Conservation (phyloP, 2,113 vertebrate species). For the Tetrao urogallus region DNA sequence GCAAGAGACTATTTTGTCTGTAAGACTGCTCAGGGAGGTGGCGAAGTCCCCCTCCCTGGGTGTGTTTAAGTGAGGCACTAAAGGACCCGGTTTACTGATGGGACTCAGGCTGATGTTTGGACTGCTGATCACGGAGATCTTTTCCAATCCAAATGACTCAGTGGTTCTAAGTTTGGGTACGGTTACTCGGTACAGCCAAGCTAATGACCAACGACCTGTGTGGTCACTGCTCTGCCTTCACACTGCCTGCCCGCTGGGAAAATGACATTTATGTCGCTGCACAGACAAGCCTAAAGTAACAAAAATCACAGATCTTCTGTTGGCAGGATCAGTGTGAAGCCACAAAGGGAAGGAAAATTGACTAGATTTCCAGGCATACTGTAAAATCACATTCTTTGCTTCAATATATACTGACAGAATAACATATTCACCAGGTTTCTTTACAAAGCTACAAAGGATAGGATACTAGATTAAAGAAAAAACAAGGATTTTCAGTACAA, state of each 20-base stretch:
- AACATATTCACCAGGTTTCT: fast-evolving
- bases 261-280: not conserved
- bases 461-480: not conserved
- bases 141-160: not conserved
- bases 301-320: not conserved
- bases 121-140: not conserved
- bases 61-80: not conserved
- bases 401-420: not conserved
- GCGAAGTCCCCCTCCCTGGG: not conserved
- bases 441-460: not conserved
- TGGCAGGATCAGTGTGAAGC: not conserved
- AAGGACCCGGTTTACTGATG: not conserved
- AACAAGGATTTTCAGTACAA: not conserved
- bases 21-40: not conserved
- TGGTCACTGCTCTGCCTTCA: not conserved
- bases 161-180: not conserved
- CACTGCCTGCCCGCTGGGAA: not conserved
- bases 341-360: not conserved
- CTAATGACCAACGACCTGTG: not conserved
- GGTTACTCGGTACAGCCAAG: not conserved
- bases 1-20: not conserved
- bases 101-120: not conserved
- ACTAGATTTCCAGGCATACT: not conserved
- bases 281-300: not conserved
- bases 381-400: not conserved